Evolutionary conservation across 2,888 invertebrate genomes (phyloP), one percentile per base, ranked within the genome.

Genomic region (Euclidia mi): DNA sequence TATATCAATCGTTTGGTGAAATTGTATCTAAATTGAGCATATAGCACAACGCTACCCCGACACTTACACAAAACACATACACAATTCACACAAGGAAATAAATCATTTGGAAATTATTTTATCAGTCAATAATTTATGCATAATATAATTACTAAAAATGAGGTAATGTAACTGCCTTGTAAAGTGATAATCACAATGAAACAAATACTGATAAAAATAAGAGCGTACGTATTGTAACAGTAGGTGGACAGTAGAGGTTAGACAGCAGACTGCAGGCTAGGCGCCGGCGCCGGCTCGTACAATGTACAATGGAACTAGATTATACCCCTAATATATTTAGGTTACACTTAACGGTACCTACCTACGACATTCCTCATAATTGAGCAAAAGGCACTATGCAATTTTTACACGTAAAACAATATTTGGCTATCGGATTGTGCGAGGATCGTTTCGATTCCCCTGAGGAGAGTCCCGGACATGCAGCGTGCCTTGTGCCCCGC

Each of bases 1-100:
- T 94, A 92, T 90, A 90, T 92, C 90, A 91, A 93, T 91, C 85
- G 90, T 92, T 92, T 91, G 92, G 91, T 93, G 94, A 92, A 90
- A 91, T 90, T 91, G 90, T 92, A 91, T 92, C 92, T 94, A 92
- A 92, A 92, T 94, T 94, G 94, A 94, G 94, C 94, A 93, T 90
- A 91, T 89, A 92, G 93, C 94, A 94, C 94, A 94, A 93, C 94
- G 93, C 93, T 89, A 92, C 91, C 94, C 88, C 88, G 83, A 90
- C 91, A 90, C 90, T 87, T 80, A 84, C 72, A 84, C 76, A 84
- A 82, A 78, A 79, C 77, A 84, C 84, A 85, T 88, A 90, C 89
- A 87, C 87, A 85, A 87, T 84, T 84, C 90, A 90, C 90, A 90
- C 90, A 84, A 92, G 90, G 89, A 92, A 90, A 90, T 89, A 92